phyloP scores from a whole-genome alignment of 2,797 vertebrate species.

The Characodon lateralis region DNA sequence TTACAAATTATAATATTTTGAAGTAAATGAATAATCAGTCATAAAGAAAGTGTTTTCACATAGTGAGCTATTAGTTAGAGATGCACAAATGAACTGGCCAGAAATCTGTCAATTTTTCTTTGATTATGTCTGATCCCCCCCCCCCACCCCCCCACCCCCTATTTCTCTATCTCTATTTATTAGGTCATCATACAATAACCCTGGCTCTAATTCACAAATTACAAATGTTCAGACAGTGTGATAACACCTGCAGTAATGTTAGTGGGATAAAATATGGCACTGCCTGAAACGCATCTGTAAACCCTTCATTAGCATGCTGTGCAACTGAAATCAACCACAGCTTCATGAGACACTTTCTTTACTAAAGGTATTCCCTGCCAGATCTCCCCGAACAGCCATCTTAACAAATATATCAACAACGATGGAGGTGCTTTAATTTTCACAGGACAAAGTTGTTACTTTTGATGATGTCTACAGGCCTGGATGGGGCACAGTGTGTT shows the following conservation, averaged over 20 bases:
- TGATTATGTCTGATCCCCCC: too few species aligned
- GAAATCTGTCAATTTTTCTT: too few species aligned
- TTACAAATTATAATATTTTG: background rate
- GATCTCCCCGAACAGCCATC: background rate
- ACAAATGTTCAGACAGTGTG: constrained; percentile 6
- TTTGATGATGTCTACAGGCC: constrained; percentile 43
- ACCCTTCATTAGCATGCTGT: background rate
- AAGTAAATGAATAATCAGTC: background rate
- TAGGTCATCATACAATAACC: constrained; percentile 4
- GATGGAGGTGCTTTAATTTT: background rate
- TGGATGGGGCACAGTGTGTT: constrained; percentile 14
- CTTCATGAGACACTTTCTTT: background rate
- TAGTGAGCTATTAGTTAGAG: background rate
- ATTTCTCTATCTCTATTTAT: too few species aligned
- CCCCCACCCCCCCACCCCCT: too few species aligned
- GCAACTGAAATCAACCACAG: background rate
- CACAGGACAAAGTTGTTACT: background rate
- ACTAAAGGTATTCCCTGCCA: background rate
- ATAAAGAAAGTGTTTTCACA: background rate
- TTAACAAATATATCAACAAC: background rate
- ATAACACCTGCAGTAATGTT: constrained; percentile 1
- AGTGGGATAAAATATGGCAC: background rate
- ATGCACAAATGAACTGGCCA: too few species aligned
- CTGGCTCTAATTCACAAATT: constrained; percentile 8
- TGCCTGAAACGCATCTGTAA: background rate